phyloP scores from a whole-genome alignment of 2,113 vertebrate genomes.

The Alexandromys fortis region DNA sequence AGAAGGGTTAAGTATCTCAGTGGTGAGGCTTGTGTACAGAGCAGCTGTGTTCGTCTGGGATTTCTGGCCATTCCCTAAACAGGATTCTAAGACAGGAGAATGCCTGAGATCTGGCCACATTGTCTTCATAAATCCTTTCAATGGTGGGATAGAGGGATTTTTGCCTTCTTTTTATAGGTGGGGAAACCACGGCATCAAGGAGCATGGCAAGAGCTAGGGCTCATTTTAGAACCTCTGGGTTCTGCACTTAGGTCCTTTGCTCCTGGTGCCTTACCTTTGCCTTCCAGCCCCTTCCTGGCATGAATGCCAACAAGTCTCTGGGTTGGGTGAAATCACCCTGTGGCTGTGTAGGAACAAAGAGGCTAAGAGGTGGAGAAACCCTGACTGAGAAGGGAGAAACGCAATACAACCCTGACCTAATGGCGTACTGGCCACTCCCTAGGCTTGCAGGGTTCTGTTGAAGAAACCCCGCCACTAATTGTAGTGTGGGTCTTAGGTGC shows the following conservation, averaged over 20 bases:
- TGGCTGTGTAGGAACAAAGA: slow-evolving; percentile 67
- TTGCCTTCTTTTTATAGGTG: not conserved
- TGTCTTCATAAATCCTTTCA: slow-evolving; percentile 14
- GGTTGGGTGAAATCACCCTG: slow-evolving; percentile 46
- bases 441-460: slow-evolving; percentile 44
- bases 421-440: slow-evolving; percentile 19
- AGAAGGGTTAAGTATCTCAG: slow-evolving; percentile 49
- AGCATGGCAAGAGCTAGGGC: not conserved
- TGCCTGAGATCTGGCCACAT: slow-evolving; percentile 58
- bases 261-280: not conserved
- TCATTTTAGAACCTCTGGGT: not conserved
- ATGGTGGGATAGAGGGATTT: not conserved
- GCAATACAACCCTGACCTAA: slow-evolving; percentile 9
- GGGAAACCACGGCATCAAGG: slow-evolving; percentile 36
- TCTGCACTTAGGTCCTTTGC: not conserved
- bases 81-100: slow-evolving; percentile 7
- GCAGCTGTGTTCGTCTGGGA: slow-evolving; percentile 62
- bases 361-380: slow-evolving; percentile 70
- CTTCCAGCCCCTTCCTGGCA: slow-evolving; percentile 34
- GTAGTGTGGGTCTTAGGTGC: slow-evolving; percentile 79
- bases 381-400: slow-evolving; percentile 25
- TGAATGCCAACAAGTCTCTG: not conserved
- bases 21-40: not conserved
- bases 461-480: slow-evolving; percentile 80
- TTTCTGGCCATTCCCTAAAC: slow-evolving; percentile 39